Evolutionary conservation across 2,113 vertebrate genomes (phyloP).

Genomic region (Melanocharis versteri): DNA sequence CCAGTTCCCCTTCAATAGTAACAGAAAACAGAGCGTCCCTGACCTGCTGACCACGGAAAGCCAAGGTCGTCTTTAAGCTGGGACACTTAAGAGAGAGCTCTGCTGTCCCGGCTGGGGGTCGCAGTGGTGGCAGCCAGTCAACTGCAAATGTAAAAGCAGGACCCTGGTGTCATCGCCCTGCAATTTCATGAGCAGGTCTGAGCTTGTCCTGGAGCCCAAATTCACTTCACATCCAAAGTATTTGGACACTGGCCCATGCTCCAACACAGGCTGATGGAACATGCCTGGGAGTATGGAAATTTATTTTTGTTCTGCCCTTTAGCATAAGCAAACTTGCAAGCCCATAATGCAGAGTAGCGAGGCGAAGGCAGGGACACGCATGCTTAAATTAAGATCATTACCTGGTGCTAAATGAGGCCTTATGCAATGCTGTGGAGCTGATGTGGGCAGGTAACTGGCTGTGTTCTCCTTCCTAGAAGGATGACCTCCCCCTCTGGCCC

Average conservation of each 20-base stretch:
- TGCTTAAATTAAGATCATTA: slow-evolving; percentile 17
- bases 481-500: neutral
- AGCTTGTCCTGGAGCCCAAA: slow-evolving; percentile 29
- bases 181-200: slow-evolving; percentile 18
- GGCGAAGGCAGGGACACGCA: neutral
- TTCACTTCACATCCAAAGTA: slow-evolving; percentile 42
- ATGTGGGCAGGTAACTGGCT: neutral
- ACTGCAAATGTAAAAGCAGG: neutral
- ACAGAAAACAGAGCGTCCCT: neutral
- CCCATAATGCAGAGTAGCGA: neutral
- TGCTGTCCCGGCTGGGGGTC: neutral
- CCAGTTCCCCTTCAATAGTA: neutral
- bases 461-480: slow-evolving; percentile 6
- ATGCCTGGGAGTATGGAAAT: slow-evolving; percentile 40
- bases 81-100: neutral
- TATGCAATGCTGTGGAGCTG: neutral
- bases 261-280: slow-evolving; percentile 18
- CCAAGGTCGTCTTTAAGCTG: neutral
- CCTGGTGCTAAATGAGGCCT: neutral
- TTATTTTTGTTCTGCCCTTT: slow-evolving; percentile 57
- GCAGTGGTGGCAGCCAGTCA: neutral
- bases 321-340: neutral
- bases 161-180: slow-evolving; percentile 9
- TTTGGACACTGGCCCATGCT: slow-evolving; percentile 22
- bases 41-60: neutral